Conservation (phyloP, 2,888 invertebrate genomes). For the Andrena marginata region DNA sequence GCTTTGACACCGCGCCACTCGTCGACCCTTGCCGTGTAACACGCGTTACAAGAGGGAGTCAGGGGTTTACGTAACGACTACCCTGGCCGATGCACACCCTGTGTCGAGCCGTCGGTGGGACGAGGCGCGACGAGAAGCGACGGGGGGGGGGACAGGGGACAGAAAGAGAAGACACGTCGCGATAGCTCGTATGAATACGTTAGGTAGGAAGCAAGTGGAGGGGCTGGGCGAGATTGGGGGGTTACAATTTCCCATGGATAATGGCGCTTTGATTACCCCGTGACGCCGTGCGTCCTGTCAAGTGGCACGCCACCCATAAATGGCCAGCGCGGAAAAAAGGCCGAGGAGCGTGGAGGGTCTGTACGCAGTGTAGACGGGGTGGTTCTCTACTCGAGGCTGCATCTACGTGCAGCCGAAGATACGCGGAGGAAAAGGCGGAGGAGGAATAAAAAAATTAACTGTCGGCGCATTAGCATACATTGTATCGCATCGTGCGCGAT, state of each 20-base stretch:
- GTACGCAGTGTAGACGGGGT: not conserved
- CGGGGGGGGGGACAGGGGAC: conserved; percentile 16
- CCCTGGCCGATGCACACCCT: conserved; percentile 44
- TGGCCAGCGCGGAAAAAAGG: conserved; percentile 73
- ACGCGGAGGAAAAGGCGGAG: conserved; percentile 1
- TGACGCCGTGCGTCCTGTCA: conserved; percentile 82
- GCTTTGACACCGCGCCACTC: conserved; percentile 77
- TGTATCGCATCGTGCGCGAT: conserved; percentile 30
- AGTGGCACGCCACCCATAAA: conserved; percentile 80
- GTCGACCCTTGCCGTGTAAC: conserved; percentile 72
- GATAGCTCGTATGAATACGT: conserved; percentile 70
- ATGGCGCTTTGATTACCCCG: conserved; percentile 84
- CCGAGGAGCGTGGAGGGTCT: conserved; percentile 13
- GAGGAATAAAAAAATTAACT: conserved; percentile 38
- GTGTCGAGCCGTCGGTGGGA: conserved; percentile 25
- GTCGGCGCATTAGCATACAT: conserved; percentile 56
- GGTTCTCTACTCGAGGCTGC: not conserved
- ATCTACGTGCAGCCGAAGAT: not conserved
- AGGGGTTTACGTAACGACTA: conserved; percentile 75
- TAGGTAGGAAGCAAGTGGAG: conserved; percentile 43
- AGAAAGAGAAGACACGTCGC: conserved; percentile 65
- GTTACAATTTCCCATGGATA: conserved; percentile 84
- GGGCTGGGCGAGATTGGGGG: conserved; percentile 68
- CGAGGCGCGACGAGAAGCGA: conserved; percentile 28
- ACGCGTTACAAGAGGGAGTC: conserved; percentile 64